Evolutionary conservation across 2,797 vertebrate genomes (phyloP), one percentile per base, ranked within the genome.

Genomic region (Columba guinea): DNA sequence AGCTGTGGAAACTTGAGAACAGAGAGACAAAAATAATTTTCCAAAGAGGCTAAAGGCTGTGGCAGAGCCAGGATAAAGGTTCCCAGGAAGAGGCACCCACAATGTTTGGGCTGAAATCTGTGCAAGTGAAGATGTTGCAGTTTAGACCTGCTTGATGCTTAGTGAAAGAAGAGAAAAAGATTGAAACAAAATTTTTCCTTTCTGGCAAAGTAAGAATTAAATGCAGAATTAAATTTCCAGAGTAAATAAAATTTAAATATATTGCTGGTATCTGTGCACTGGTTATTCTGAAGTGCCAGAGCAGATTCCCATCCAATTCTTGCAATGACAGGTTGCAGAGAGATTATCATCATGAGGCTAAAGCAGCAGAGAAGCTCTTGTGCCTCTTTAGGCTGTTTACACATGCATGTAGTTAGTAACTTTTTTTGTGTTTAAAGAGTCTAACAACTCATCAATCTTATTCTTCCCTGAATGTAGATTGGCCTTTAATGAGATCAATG

Each of bases 401-500:
- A 71, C 39, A 20, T 52, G 68, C 68, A 28, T 73, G 60, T 75
- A 93, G 60, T 59, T 80, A 86, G 58, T 10, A 95, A 92, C 88
- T 90, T 92, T 85, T 69, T 79, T 88, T 70, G 48, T 87, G 58
- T 85, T 93, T 89, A 74, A 94, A 94, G 90, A 92, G 35, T 67
- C 76, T 86, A 94, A 82, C 89, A 94, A 53, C 81, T 96, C 90
- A 93, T 96, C 94, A 94, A 59, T 94, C 94, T 96, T 93, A 56
- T 95, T 90, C 89, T 94, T 92, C 93, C 67, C 87, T 91, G 95
- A 96, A 96, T 95, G 94, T 95, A 96, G 92, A 93, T 94, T 95
- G 89, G 96, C 74, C 91, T 96, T 97, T 97, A 97, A 97, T 96
- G 95, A 96, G 94, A 96, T 96, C 95, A 95, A 94, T 95, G 94